phyloP scores from a whole-genome alignment of 2,888 invertebrate species.

The Lithophane semibrunnea region DNA sequence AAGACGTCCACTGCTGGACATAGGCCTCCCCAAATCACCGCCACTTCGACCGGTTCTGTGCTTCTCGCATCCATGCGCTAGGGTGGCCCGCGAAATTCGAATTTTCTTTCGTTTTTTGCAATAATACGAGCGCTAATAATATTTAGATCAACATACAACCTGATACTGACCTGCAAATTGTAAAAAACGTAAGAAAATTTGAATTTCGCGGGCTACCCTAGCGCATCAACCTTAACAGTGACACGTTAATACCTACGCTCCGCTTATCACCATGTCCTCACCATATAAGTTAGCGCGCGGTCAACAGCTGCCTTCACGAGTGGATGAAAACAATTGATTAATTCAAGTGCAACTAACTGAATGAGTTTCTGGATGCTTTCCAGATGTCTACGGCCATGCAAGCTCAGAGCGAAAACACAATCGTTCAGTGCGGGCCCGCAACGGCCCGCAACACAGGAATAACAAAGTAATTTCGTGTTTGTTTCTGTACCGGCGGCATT shows the following conservation, averaged over 20 bases:
- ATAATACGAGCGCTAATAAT: no score
- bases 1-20: no score
- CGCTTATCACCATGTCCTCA: slow-evolving; percentile 39
- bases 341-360: slow-evolving; percentile 84
- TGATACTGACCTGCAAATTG: no score
- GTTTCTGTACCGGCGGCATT: slow-evolving; percentile 4
- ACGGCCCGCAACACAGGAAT: neutral
- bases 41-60: no score
- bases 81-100: no score
- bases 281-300: slow-evolving; percentile 70
- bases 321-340: slow-evolving; percentile 88
- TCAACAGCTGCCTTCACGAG: slow-evolving; percentile 82
- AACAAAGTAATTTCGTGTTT: slow-evolving; percentile 23
- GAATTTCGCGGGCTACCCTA: no score
- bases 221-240: no score
- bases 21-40: no score
- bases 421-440: neutral
- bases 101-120: no score
- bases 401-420: slow-evolving; percentile 42
- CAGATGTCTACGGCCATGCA: slow-evolving; percentile 73
- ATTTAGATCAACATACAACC: no score
- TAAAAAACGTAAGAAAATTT: no score
- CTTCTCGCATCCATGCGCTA: no score
- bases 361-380: slow-evolving; percentile 81
- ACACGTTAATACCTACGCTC: neutral